A percentile compares a stretch with the other conserved stretches of the same genome.
Evolutionary conservation across 2,797 vertebrate species (phyloP).

Genomic region (Anableps anableps): DNA sequence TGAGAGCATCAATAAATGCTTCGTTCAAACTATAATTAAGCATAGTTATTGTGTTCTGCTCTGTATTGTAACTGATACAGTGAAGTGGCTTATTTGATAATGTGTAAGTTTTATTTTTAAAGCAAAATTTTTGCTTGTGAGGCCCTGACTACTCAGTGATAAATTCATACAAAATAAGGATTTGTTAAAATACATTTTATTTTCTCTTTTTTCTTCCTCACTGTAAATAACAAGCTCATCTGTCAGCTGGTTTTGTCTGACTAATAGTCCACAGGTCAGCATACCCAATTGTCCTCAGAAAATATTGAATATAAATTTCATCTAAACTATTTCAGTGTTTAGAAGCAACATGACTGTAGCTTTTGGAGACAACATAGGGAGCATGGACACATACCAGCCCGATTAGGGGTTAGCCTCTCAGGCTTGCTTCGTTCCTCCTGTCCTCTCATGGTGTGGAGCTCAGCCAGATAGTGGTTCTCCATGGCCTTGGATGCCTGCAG

Average conservation of each 20-base stretch:
- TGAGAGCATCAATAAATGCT: not conserved
- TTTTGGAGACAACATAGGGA: slow-evolving; percentile 13
- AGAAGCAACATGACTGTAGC: slow-evolving; percentile 4
- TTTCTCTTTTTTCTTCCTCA: not conserved
- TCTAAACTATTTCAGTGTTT: slow-evolving; percentile 1
- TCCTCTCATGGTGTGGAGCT: slow-evolving; percentile 87
- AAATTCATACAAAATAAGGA: not conserved
- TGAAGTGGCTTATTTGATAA: not conserved
- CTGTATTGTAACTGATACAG: not conserved
- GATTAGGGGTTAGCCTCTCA: slow-evolving; percentile 89
- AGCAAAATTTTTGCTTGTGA: not conserved
- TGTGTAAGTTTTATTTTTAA: not conserved
- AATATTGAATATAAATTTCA: not conserved
- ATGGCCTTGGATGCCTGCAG: slow-evolving; percentile 89
- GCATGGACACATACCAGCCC: slow-evolving; percentile 84
- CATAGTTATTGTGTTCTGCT: not conserved
- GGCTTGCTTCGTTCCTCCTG: slow-evolving; percentile 91
- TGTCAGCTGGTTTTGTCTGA: slow-evolving; percentile 7
- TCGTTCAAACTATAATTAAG: not conserved
- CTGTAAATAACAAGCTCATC: not conserved
- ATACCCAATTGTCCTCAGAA: not conserved
- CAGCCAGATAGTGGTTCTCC: slow-evolving; percentile 90
- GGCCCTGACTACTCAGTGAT: not conserved
- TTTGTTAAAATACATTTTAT: not conserved
- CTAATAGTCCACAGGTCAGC: not conserved